A percentile compares a stretch with the other conserved stretches of the same genome.
Evolutionary conservation across 2,797 vertebrate species (phyloP).

Genomic region (Pelochelys cantorii): DNA sequence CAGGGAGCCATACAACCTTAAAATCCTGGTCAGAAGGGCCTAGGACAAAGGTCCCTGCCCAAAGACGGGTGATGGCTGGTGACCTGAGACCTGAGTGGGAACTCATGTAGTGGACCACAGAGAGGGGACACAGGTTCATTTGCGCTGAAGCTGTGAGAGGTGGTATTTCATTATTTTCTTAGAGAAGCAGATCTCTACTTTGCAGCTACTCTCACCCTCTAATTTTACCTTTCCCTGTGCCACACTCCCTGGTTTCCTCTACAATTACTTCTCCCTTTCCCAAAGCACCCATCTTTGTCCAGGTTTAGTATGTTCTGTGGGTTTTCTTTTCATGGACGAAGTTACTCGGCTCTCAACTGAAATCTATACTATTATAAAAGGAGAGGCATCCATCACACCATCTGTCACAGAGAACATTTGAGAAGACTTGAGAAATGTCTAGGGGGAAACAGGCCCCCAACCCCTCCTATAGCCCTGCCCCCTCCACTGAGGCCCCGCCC

Average conservation of each 20-base stretch:
- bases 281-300: not conserved
- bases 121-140: not conserved
- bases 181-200: not conserved
- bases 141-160: not conserved
- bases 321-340: not conserved
- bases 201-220: not conserved
- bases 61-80: not conserved
- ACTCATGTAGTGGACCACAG: not conserved
- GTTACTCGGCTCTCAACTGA: not conserved
- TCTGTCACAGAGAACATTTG: no score
- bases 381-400: no score
- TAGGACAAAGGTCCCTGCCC: not conserved
- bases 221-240: not conserved
- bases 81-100: not conserved
- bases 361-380: not conserved
- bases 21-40: not conserved
- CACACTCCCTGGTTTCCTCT: not conserved
- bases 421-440: no score
- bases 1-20: not conserved
- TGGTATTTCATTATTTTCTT: not conserved
- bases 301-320: not conserved
- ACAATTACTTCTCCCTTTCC: not conserved
- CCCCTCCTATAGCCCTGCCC: no score
- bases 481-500: no score
- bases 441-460: no score